These are phyloP conservation scores for Blastobasis adustella DNA, from an alignment of 2,888 invertebrate species.

Conservation along the genomic window DNA sequence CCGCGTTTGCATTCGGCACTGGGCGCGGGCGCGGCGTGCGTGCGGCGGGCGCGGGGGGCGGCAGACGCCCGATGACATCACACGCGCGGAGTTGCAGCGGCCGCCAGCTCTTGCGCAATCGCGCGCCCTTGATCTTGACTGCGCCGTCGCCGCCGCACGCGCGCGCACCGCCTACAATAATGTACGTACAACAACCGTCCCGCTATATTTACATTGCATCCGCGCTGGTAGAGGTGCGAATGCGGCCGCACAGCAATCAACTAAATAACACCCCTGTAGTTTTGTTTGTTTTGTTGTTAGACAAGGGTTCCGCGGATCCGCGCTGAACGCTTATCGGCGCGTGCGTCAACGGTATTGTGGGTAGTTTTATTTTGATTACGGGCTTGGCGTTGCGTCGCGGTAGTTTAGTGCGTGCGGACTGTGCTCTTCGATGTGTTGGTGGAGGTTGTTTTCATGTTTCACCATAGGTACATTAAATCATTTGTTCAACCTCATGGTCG, in stretches of 20 bases:
- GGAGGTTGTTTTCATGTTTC: no score
- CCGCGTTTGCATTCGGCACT: conserved; percentile 35
- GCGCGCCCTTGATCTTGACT: conserved; percentile 75
- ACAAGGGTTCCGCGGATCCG: no score
- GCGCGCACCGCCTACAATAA: conserved; percentile 37
- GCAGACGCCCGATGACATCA: conserved; percentile 63
- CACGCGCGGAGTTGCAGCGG: conserved; percentile 58
- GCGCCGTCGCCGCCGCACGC: conserved; percentile 63
- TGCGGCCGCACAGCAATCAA: conserved; percentile 3
- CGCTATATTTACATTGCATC: conserved; percentile 53
- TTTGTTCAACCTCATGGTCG: no score
- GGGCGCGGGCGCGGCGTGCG: conserved; percentile 23
- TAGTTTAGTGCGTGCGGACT: no score
- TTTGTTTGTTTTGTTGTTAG: no score
- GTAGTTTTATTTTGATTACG: no score
- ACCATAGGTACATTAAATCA: no score
- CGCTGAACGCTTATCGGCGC: no score
- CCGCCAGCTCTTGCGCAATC: conserved; percentile 73
- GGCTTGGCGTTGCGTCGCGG: no score
- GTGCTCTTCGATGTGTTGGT: no score
- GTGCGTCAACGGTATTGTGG: no score
- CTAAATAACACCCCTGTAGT: no score
- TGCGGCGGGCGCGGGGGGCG: conserved; percentile 33
- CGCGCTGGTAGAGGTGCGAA: conserved; percentile 59
- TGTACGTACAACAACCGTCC: conserved; percentile 43